phyloP scores from a whole-genome alignment of 2,888 invertebrate species.

The Sphecodes monilicornis region DNA sequence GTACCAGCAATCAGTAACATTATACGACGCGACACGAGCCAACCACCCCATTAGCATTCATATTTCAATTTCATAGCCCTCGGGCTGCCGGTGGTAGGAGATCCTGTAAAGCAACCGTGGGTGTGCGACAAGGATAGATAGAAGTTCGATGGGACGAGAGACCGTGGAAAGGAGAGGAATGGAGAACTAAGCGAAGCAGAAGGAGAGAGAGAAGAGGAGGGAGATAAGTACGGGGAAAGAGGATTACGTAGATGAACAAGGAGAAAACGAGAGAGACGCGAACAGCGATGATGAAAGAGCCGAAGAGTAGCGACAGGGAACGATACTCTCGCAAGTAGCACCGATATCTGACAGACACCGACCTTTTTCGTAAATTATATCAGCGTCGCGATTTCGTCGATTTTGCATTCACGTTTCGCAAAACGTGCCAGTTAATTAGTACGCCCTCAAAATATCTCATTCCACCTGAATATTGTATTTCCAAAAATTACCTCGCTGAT shows the following conservation, averaged over 20 bases:
- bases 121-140: slow-evolving; percentile 50
- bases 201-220: slow-evolving; percentile 15
- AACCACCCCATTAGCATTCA: slow-evolving; percentile 77
- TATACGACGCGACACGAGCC: slow-evolving; percentile 69
- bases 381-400: not conserved
- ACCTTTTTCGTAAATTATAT: not conserved
- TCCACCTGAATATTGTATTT: slow-evolving; percentile 14
- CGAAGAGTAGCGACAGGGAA: slow-evolving; percentile 39
- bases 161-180: slow-evolving; percentile 31
- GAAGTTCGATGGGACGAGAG: slow-evolving; percentile 51
- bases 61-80: slow-evolving; percentile 78
- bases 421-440: slow-evolving; percentile 18
- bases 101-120: slow-evolving; percentile 59
- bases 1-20: slow-evolving; percentile 71
- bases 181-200: not conserved
- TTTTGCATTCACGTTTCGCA: not conserved
- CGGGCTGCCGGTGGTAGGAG: slow-evolving; percentile 51
- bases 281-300: slow-evolving; percentile 23
- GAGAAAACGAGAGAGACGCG: slow-evolving; percentile 15
- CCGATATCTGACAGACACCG: not conserved
- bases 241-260: slow-evolving; percentile 22
- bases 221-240: slow-evolving; percentile 8
- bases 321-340: slow-evolving; percentile 11
- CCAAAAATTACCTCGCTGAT: slow-evolving; percentile 18
- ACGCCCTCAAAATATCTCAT: slow-evolving; percentile 8